Conservation (phyloP, 2,797 vertebrate species). For the Yasuhikotakia modesta region DNA sequence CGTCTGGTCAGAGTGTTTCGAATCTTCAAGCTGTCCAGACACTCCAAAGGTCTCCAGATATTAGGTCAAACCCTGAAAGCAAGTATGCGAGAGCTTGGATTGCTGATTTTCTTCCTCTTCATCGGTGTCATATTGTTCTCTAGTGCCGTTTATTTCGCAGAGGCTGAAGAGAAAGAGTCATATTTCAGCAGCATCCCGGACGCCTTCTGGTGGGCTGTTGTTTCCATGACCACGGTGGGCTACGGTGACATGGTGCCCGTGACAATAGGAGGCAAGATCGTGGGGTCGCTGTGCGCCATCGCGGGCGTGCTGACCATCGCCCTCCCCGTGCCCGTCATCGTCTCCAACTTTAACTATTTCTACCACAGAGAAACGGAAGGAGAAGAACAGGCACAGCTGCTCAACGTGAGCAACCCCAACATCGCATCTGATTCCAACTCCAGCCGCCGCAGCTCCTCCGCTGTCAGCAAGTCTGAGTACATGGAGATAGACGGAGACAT, state of each 20-base stretch:
- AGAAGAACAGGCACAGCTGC: slow-evolving; percentile 97
- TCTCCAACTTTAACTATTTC: slow-evolving; percentile 99
- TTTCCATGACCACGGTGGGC: slow-evolving; percentile 99
- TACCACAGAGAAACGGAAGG: slow-evolving; percentile 99
- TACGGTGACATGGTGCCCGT: slow-evolving; percentile 99
- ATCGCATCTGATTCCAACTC: slow-evolving; percentile 95
- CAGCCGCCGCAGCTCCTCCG: slow-evolving; percentile 95
- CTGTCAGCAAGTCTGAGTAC: slow-evolving; percentile 98
- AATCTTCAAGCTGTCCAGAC: slow-evolving; percentile 99
- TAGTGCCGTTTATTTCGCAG: slow-evolving; percentile 97
- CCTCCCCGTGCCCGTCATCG: slow-evolving; percentile 98
- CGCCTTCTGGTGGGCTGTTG: slow-evolving; percentile 99
- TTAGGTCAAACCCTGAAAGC: slow-evolving; percentile 98
- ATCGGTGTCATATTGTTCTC: slow-evolving; percentile 99
- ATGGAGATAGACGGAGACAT: slow-evolving; percentile 99
- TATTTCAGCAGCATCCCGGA: slow-evolving; percentile 96
- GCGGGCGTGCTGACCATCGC: slow-evolving; percentile 99
- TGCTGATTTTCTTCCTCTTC: slow-evolving; percentile 99
- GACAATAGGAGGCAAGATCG: slow-evolving; percentile 99
- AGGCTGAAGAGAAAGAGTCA: slow-evolving; percentile 92
- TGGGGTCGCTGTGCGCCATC: slow-evolving; percentile 98
- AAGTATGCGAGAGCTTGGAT: slow-evolving; percentile 96
- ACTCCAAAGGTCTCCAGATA: slow-evolving; percentile 99
- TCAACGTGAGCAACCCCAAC: slow-evolving; percentile 96
- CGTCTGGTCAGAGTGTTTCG: slow-evolving; percentile 98